Evolutionary conservation across 2,888 invertebrate genomes (phyloP).

Genomic region (Clunio marinus): DNA sequence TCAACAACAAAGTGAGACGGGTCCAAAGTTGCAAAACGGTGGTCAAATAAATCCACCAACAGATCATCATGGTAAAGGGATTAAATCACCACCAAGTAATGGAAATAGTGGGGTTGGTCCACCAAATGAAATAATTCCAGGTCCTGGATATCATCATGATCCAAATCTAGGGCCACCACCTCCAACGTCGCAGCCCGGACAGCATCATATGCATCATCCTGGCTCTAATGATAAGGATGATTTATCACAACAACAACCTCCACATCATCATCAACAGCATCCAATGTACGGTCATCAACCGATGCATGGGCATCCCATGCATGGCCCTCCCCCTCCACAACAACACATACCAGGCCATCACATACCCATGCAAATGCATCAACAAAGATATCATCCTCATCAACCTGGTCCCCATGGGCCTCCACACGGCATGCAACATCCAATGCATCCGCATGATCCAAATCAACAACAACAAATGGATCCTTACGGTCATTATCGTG

Average conservation of each 20-base stretch:
- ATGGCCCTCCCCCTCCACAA: conserved; percentile 28
- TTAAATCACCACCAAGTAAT: conserved; percentile 38
- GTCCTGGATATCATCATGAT: conserved; percentile 30
- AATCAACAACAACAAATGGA: conserved; percentile 35
- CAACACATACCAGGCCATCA: conserved; percentile 38
- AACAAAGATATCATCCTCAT: conserved; percentile 32
- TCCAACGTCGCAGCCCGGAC: not conserved
- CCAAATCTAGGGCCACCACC: conserved; percentile 1
- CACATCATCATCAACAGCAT: conserved; percentile 40
- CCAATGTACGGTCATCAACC: conserved; percentile 40
- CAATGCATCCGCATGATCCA: conserved; percentile 37
- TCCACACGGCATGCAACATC: conserved; percentile 30
- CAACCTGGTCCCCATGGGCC: conserved; percentile 1
- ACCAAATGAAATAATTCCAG: conserved; percentile 22
- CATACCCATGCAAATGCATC: conserved; percentile 27
- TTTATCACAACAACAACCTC: conserved; percentile 36
- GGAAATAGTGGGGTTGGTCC: conserved; percentile 35
- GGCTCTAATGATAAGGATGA: conserved; percentile 26
- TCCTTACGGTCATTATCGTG: conserved; percentile 33
- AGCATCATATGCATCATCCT: conserved; percentile 22
- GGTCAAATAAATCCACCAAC: conserved; percentile 11
- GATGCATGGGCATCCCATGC: conserved; percentile 39
- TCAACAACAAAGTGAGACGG: conserved; percentile 8
- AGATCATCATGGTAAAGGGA: conserved; percentile 19
- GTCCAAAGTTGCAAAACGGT: conserved; percentile 36